phyloP scores from a whole-genome alignment of 2,797 vertebrate genomes.

The Aotus griseimembra region DNA sequence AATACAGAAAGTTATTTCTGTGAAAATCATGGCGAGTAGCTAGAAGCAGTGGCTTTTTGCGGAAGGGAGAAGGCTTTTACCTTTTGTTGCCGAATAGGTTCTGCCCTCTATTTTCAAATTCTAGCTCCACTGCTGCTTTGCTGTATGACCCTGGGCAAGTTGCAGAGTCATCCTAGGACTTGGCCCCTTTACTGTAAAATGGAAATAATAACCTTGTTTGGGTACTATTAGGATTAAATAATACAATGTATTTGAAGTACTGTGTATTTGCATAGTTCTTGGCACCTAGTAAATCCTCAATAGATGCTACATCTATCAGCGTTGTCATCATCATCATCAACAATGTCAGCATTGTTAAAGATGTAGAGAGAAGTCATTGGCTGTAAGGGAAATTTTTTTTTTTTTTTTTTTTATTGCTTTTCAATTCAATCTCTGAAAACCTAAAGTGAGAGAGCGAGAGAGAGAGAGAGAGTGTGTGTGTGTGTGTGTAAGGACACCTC shows the following conservation, averaged over 20 bases:
- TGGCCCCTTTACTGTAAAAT: neutral
- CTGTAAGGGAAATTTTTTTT: neutral
- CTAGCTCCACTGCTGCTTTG: neutral
- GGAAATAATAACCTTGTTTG: neutral
- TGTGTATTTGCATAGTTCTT: neutral
- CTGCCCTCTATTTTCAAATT: neutral
- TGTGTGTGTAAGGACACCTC: neutral
- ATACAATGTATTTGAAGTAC: neutral
- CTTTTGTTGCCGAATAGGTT: neutral
- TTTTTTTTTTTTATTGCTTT: neutral
- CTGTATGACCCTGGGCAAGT: neutral
- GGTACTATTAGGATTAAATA: neutral
- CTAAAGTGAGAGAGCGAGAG: neutral
- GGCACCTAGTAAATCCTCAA: neutral
- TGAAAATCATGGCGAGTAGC: constrained; percentile 11
- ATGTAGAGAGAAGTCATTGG: neutral
- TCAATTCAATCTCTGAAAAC: neutral
- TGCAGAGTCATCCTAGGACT: neutral
- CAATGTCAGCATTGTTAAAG: neutral
- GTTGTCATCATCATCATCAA: neutral
- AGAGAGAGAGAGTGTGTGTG: too few species aligned
- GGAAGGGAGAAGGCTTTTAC: neutral
- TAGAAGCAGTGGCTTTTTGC: neutral
- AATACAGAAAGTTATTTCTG: constrained; percentile 34
- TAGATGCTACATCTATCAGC: neutral